Percentiles rank a stretch among this genome's conserved stretches.
phyloP scores from a whole-genome alignment of 2,888 invertebrate species.

The Plagiodera versicolora region DNA sequence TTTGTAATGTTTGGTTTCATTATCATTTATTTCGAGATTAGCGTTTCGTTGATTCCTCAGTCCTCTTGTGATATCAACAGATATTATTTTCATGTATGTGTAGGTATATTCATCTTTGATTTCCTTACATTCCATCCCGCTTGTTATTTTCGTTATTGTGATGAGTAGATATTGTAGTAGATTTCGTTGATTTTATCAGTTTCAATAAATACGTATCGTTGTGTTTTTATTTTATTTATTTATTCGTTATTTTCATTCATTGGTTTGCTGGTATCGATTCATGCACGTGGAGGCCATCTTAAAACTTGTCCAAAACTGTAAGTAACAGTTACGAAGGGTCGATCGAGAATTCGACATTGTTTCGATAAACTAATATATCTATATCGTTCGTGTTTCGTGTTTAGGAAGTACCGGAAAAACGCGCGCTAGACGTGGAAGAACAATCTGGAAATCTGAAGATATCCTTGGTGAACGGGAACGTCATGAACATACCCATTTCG shows the following conservation, averaged over 20 bases:
- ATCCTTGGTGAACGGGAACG: conserved; percentile 84
- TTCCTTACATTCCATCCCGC: conserved; percentile 16
- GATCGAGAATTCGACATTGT: no score
- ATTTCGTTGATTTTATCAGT: neutral
- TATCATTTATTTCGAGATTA: neutral
- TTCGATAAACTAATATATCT: no score
- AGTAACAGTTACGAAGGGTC: neutral
- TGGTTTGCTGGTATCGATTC: neutral
- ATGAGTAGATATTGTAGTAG: neutral
- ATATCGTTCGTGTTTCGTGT: neutral
- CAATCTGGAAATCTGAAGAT: conserved; percentile 71
- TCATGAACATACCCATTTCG: conserved; percentile 84
- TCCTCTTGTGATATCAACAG: neutral
- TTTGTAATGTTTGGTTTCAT: no score
- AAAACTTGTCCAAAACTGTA: neutral
- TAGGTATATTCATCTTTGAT: no score
- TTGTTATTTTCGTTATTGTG: conserved; percentile 9
- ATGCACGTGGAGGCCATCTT: neutral
- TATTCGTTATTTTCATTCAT: neutral
- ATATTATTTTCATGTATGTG: neutral
- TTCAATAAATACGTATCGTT: neutral
- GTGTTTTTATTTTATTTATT: no score
- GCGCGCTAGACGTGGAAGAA: conserved; percentile 35
- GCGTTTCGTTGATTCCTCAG: neutral
- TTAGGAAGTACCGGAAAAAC: conserved; percentile 15